Percentiles rank a stretch among this genome's conserved stretches.
Conservation (phyloP, 92 coral and sea anemone genomes). For the Epizoanthus stellaris region DNA sequence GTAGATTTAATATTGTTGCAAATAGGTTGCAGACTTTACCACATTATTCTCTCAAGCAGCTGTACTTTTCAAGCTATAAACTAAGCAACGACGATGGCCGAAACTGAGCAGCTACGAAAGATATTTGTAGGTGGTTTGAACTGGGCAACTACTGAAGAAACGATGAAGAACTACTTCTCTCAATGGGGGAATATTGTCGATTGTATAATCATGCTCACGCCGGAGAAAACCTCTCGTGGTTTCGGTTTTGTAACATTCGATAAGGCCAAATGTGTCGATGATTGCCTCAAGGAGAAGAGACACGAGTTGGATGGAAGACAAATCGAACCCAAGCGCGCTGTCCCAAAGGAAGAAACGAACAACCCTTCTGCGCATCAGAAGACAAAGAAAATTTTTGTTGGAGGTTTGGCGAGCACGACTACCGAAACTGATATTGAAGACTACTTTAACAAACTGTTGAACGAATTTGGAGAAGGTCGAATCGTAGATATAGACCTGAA, state of each 20-base stretch:
- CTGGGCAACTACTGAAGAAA: conserved; percentile 88
- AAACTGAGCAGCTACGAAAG: conserved; percentile 90
- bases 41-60: neutral
- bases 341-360: conserved; percentile 89
- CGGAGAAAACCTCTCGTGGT: conserved; percentile 89
- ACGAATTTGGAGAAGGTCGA: conserved; percentile 81
- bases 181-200: conserved; percentile 96
- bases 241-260: conserved; percentile 97
- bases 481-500: conserved; percentile 88
- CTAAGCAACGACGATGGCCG: conserved; percentile 53
- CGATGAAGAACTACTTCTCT: conserved; percentile 88
- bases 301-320: conserved; percentile 91
- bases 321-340: conserved; percentile 97
- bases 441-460: conserved; percentile 77
- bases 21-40: neutral
- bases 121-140: conserved; percentile 95
- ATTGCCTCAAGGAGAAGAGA: conserved; percentile 71
- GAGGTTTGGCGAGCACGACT: conserved; percentile 96
- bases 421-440: conserved; percentile 89
- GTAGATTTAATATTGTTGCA: neutral
- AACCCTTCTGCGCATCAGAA: conserved; percentile 67
- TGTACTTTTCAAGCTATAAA: neutral
- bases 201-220: conserved; percentile 90
- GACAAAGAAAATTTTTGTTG: conserved; percentile 90
- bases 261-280: conserved; percentile 85